Evolutionary conservation across 2,113 vertebrate genomes (phyloP).

Genomic region (Athene cunicularia): DNA sequence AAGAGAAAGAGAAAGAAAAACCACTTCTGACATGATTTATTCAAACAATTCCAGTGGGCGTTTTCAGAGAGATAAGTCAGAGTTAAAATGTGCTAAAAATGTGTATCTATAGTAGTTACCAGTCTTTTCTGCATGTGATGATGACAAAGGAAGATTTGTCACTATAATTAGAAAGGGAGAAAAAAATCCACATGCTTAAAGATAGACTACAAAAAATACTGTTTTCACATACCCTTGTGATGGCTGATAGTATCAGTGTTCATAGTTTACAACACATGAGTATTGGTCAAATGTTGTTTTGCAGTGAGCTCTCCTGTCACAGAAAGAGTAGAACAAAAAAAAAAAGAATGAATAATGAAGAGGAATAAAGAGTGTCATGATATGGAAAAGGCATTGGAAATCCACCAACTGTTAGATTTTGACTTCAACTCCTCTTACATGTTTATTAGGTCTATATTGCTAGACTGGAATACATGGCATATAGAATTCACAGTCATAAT

Average conservation of each 20-base stretch:
- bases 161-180: neutral
- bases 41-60: accelerated
- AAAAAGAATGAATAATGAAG: neutral
- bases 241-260: neutral
- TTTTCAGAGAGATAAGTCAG: neutral
- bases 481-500: neutral
- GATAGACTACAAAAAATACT: neutral
- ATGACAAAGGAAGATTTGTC: neutral
- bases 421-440: neutral
- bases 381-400: neutral
- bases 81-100: neutral
- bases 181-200: neutral
- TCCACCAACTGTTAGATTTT: neutral
- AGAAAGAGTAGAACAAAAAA: neutral
- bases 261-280: neutral
- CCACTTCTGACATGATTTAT: neutral
- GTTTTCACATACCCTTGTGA: neutral
- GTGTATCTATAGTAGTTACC: neutral
- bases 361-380: neutral
- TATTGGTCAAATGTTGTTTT: neutral
- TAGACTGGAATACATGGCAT: neutral
- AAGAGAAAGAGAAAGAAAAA: neutral
- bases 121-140: neutral
- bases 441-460: neutral
- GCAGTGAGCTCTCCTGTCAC: neutral